Evolutionary conservation across 2,113 vertebrate species (phyloP), one percentile per base, ranked within the genome.

Genomic region (Acanthisitta chloris): DNA sequence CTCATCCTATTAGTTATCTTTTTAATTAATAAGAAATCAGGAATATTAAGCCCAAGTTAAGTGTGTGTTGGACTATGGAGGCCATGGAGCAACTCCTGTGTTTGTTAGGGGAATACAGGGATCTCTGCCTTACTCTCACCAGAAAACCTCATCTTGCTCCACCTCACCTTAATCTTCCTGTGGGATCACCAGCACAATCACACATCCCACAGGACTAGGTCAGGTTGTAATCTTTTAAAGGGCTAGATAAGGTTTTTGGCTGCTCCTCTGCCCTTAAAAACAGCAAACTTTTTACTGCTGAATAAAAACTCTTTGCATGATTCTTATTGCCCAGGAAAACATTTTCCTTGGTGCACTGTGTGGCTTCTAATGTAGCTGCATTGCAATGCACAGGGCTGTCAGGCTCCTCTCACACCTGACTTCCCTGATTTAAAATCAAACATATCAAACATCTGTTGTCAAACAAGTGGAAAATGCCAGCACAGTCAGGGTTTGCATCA

Each of bases 221-320:
- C 83, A 61, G 80, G 40, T 10, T 40, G 38, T 29, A 90, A 0
- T 40, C 88, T 83, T 71, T 36, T 31, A 70, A 51, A 66, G 89
- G 67, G 34, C 36, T 0, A 71, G 77, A 89, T 59, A 84, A 92
- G 28, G 10, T 16, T 4, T 64, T 55, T 67, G 86, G 31, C 76
- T 74, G 86, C 69, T 84, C 59, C 81, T 81, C 14, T 57, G 86
- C 29, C 70, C 84, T 92, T 59, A 81, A 86, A 93, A 92, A 71
- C 36, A 94, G 84, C 81, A 69, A 57, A 29, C 59, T 65, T 89
- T 91, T 81, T 81, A 74, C 0, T 87, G 61, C 59, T 59, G 57
- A 73, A 89, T 58, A 62, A 88, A 86, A 90, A 12, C 70, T 66
- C 86, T 81, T 51, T n/a, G 36, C 36, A 71, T n/a, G 64, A 72